phyloP scores from a whole-genome alignment of 2,113 vertebrate species.

The Atractosteus spatula region DNA sequence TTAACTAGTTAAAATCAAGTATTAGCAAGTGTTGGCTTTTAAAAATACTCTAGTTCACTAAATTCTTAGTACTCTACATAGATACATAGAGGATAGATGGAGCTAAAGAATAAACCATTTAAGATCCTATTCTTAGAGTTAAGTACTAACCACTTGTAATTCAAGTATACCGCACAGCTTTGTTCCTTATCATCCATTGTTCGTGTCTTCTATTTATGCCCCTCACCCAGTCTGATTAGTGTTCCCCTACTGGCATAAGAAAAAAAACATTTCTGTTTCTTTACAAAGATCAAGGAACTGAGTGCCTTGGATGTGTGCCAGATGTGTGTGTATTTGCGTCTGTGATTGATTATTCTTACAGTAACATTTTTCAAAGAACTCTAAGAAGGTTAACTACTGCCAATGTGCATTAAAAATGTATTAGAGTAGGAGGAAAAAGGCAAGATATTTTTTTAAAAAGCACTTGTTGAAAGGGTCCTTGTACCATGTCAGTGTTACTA shows the following conservation, averaged over 20 bases:
- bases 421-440: neutral
- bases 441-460: neutral
- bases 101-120: slow-evolving; percentile 43
- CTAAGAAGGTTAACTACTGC: slow-evolving; percentile 7
- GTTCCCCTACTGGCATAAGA: slow-evolving; percentile 34
- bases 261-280: slow-evolving; percentile 44
- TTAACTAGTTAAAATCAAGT: no score
- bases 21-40: no score
- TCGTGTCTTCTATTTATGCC: slow-evolving; percentile 33
- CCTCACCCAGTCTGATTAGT: slow-evolving; percentile 29
- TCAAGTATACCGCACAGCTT: slow-evolving; percentile 49
- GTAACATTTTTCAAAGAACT: slow-evolving; percentile 17
- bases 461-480: slow-evolving; percentile 24
- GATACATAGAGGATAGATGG: slow-evolving; percentile 29
- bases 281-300: slow-evolving; percentile 34
- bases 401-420: no score
- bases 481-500: slow-evolving; percentile 42
- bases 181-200: slow-evolving; percentile 35
- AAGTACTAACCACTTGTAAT: slow-evolving; percentile 54
- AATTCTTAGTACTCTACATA: slow-evolving; percentile 25
- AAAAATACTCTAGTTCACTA: neutral
- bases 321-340: slow-evolving; percentile 29
- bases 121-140: slow-evolving; percentile 39
- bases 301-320: slow-evolving; percentile 38
- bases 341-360: slow-evolving; percentile 20